Evolutionary conservation across 2,888 invertebrate genomes (phyloP), one percentile per base, ranked within the genome.

Genomic region (Patella depressa): DNA sequence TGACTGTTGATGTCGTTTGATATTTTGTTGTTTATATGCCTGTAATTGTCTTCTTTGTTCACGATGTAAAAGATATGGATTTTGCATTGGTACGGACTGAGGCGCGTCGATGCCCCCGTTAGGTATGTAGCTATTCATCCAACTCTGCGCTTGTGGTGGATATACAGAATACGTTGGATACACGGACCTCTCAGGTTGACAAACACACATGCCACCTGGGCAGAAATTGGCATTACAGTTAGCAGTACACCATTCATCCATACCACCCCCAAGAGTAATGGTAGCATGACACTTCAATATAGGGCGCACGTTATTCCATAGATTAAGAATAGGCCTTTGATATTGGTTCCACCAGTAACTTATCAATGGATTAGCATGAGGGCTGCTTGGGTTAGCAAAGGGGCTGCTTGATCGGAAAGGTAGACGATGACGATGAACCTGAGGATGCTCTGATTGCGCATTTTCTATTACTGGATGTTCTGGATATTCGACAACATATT

Each of bases 231-330:
- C 85, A 71, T 86, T 85, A 80, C 89, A 89, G 76, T 88, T 87
- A 19, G 83, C 83, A 9, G 81, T 83, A 75, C 89, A 89, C 89
- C 89, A 89, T 17, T 82, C 84, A 75, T 89, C 87, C 88, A 89
- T 88, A 0, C 86, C 88, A 0, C 85, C 85, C 3, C 84, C 83
- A 14, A 87, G 85, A 3, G 82, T 78, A 1, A 86, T 84, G 9
- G 85, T 83, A 3, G 88, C 86, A 1, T 84, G 83, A 57, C 89
- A 89, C 34, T 79, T 83, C 5, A 82, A 73, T 7, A 71, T 65
- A 2, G 78, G 75, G n/a, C 69, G 53, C 65, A 74, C 59, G 17
- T 69, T 53, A 53, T 70, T 73, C 73, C 73, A 77, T 53, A 77
- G 74, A 24, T 77, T 73, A n/a, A 69, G 53, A 15, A 73, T 65